Evolutionary conservation across 2,888 invertebrate genomes (phyloP).

Genomic region (Mamestra brassicae): DNA sequence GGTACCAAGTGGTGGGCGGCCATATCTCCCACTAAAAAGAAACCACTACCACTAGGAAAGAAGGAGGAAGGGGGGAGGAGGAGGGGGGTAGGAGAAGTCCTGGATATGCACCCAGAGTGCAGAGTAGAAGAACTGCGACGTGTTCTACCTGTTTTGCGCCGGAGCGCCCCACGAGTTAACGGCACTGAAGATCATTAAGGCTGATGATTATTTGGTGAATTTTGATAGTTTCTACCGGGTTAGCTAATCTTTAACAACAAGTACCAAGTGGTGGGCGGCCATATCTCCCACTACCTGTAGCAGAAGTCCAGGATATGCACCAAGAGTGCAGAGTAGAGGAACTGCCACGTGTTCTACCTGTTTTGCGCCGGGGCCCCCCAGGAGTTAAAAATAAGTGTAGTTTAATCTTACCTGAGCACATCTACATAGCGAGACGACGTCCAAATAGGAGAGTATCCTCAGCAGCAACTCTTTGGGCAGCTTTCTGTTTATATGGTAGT

Average conservation of each 20-base stretch:
- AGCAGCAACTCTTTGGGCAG: constrained; percentile 98
- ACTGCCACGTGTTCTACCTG: constrained; percentile 97
- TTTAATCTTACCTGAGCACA: constrained; percentile 95
- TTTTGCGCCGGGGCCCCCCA: too few species aligned
- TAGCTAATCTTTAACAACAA: constrained; percentile 93
- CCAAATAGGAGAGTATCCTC: constrained; percentile 98
- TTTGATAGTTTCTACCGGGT: background rate
- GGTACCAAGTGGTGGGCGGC: constrained; percentile 96
- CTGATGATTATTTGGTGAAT: constrained; percentile 95
- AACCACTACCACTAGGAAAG: too few species aligned
- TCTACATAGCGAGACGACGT: constrained; percentile 98
- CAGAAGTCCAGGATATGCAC: constrained; percentile 98
- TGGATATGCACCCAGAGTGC: constrained; percentile 97
- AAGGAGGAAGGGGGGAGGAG: too few species aligned
- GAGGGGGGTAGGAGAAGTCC: constrained; percentile 99
- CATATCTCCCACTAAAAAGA: constrained; percentile 99
- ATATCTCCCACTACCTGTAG: constrained; percentile 98
- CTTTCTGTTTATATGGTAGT: constrained; percentile 97
- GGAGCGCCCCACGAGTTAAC: constrained; percentile 96
- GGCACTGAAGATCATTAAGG: constrained; percentile 94
- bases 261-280: constrained; percentile 96
- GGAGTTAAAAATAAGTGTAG: too few species aligned
- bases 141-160: constrained; percentile 98
- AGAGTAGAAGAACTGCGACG: constrained; percentile 99
- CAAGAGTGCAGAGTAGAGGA: constrained; percentile 97